A percentile compares a stretch with the other conserved stretches of the same genome.
These are phyloP conservation scores for Acarapis woodi DNA, from an alignment of 1,140 invertebrate species.

Conservation along the genomic window DNA sequence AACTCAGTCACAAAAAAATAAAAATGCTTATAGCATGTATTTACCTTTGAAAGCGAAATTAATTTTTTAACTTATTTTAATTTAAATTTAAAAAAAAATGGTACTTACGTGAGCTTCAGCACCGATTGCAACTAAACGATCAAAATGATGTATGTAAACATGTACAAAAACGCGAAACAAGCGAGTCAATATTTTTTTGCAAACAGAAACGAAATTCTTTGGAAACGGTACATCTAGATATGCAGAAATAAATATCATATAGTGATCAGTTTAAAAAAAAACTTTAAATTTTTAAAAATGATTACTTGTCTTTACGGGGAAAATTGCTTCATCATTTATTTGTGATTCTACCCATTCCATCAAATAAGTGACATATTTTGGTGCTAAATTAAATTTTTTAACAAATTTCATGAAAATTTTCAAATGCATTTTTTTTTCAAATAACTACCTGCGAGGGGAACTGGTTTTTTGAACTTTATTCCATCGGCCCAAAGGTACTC, in stretches of 20 bases:
- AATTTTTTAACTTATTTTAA: too few species aligned
- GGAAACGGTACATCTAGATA: slow-evolving; percentile 52
- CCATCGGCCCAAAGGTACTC: slow-evolving; percentile 85
- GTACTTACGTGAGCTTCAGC: slow-evolving; percentile 79
- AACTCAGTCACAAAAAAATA: slow-evolving; percentile 81
- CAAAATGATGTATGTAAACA: slow-evolving; percentile 91
- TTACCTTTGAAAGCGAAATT: too few species aligned
- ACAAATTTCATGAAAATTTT: too few species aligned
- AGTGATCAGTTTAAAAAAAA: slow-evolving; percentile 1
- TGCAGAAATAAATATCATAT: slow-evolving; percentile 16
- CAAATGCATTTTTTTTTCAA: too few species aligned
- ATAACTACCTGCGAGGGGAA: slow-evolving; percentile 44
- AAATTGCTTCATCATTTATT: slow-evolving; percentile 66
- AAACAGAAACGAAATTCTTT: slow-evolving; percentile 42
- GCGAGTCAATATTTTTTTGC: slow-evolving; percentile 62
- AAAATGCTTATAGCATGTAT: slow-evolving; percentile 88
- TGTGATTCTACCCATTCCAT: slow-evolving; percentile 86
- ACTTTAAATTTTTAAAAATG: too few species aligned
- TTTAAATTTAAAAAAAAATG: too few species aligned
- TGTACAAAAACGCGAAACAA: slow-evolving; percentile 82
- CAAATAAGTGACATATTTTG: slow-evolving; percentile 50
- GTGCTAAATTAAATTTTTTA: too few species aligned
- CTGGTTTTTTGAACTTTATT: slow-evolving; percentile 54
- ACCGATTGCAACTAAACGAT: slow-evolving; percentile 52
- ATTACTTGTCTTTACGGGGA: slow-evolving; percentile 45